Base-by-base conservation (phyloP, 2,888 invertebrate genomes). In the Drosophila quasianomalipes region DNA sequence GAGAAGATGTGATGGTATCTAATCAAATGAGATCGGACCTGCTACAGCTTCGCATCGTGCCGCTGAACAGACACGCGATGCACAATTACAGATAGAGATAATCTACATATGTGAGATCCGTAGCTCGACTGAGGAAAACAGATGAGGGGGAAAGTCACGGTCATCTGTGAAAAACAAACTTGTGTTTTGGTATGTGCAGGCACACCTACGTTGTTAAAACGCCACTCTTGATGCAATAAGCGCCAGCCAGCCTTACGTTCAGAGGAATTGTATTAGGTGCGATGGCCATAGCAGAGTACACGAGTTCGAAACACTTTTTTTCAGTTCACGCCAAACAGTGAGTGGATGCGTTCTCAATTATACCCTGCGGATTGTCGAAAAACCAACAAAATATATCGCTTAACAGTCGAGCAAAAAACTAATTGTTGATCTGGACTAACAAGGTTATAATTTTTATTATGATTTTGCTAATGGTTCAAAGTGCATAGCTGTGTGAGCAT, bases 1-100 rank as follows among this genome's bases (percentile, higher is more conserved):
- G 22, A 52, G 39, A 66, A 54, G 16, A 39, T 16, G 30, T 28
- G 30, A 52, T 57, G 31, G 39, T 49, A 76, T 70, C 70, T 68
- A 60, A 78, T 63, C 72, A 66, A 73, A 88, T 70, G 61, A 66
- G 70, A 86, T 86, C 71, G 66, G 26, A 64, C 41, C 58, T 39
- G 22, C n/a, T 37, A 33, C 54, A 66, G 47, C 65, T 49, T 47
- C 49, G 47, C 26, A 7, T 7, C 22, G 61, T 4, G 28, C 26
- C n/a, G 49, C 35, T 30, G 7, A 52, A 65, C 49, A 41, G 52
- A 63, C 35, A 57, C 10, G 61, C 76, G 91, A 91, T 92, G 81
- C 74, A 81, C 90, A 91, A 91, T 91, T 91, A 88, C 70, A 88
- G 92, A 92, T 91, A 88, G 69, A 88, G 92, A 92, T 91, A 87